Base-by-base conservation (phyloP, 92 coral and sea anemone genomes). In the Parazoanthus atlanticus region DNA sequence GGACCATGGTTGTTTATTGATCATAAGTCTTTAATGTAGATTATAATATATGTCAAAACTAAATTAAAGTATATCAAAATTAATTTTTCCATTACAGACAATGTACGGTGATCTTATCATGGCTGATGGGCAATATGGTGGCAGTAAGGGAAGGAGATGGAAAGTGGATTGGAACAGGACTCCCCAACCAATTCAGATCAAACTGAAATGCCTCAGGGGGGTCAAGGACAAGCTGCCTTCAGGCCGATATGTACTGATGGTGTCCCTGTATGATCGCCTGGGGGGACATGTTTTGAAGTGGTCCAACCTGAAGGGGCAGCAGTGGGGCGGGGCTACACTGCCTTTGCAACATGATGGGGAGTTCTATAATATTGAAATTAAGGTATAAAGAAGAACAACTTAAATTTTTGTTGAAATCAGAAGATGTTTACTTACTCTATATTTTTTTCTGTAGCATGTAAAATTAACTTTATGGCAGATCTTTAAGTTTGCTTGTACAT, bases 291-390 rank as follows among this genome's bases (percentile, higher is more conserved):
- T 97, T 21, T 88, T 95, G 82, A 97, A 97, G 76, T 97, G 99
- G 99, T 97, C 99, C 79, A 97, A 93, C 66, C 98, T 97, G 15
- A 97, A 97, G 85, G 99, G 99, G 1, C 99, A 97, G 85, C 99
- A 97, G 91, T 97, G 99, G 99, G 99, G 99, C 3, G 99, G 99
- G n/a, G 99, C 99, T 4, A 95, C 99, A 0, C 85, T 97, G 28
- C 99, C 99, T 6, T 90, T 97, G n/a, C 95, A 94, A 40, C 99
- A 97, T 82, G 99, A 95, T 58, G 99, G 99, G 28, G 99, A 97
- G 91, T 97, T 97, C 89, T 97, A 88, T 73, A 97, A 94, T 80
- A 97, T 95, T 56, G 99, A 97, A 91, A 72, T 94, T 73, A 97
- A 97, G 99, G 99, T 96, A 82, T 28, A 86, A 69, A 28, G 21